Evolutionary conservation across 2,113 vertebrate genomes (phyloP), one percentile per base, ranked within the genome.

Genomic region (Dunckerocampus dactyliophorus): DNA sequence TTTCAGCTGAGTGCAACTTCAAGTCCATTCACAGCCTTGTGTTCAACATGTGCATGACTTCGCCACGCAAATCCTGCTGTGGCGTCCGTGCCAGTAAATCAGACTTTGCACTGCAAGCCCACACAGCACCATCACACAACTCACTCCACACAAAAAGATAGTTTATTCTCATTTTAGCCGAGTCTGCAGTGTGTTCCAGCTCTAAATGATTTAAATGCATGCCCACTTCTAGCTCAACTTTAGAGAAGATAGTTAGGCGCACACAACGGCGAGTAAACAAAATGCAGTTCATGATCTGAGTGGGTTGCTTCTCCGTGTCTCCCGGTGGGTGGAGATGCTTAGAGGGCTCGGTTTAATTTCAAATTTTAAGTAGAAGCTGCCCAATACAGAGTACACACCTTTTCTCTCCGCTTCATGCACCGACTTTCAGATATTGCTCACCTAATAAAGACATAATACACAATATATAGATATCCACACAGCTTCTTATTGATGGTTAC

Each of bases 21-120:
- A 62, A 65, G 15, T 16, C 13, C 16, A 39, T 53, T 31, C 43
- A 62, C 10, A 34, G 28, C 24, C 2, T 43, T 13, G 13, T 13
- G 39, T 13, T 14, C 13, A 43, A 14, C 9, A 61, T 31, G 15
- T 19, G 51, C 31, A 62, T 55, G 19, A 34, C 50, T 10, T 58
- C n/a, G 42, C 43, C 14, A 28, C 16, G 24, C 10, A 37, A 47
- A 37, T 53, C 2, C 28, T 63, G 21, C 39, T 56, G n/a, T 63
- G 48, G 47, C 19, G 12, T 49, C 20, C 20, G 22, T 57, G 31
- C 2, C n/a, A 53, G 37, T 58, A 28, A 55, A 31, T 34, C 11
- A 67, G 62, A 63, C 62, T 47, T 20, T 48, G 69, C 53, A 62
- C 55, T 75, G 60, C 62, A 67, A 68, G 72, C 60, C 63, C 68